A percentile compares a stretch with the other conserved stretches of the same genome.
Conservation (phyloP, 2,797 vertebrate species). For the Ceyx erithaca region DNA sequence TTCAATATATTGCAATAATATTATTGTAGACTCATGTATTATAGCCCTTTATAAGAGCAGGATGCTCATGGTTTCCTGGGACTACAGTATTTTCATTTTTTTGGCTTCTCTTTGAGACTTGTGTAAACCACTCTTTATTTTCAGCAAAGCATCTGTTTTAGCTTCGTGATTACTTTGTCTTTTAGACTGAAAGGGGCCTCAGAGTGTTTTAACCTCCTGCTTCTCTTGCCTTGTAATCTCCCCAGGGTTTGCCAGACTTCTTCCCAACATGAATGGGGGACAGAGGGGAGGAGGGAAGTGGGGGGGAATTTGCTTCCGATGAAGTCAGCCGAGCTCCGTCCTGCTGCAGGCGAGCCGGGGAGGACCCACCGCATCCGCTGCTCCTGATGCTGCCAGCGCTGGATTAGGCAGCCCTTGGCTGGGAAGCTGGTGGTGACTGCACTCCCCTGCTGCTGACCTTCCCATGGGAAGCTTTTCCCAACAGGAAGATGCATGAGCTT, state of each 20-base stretch:
- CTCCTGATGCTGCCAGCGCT: neutral
- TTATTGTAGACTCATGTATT: neutral
- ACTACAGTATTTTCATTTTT: neutral
- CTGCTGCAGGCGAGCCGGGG: neutral
- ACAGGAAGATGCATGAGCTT: neutral
- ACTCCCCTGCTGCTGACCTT: accelerated
- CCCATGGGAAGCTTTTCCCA: conserved; percentile 19
- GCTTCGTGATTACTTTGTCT: conserved; percentile 36
- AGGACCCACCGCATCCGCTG: neutral
- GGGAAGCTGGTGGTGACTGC: neutral
- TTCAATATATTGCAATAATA: conserved; percentile 3
- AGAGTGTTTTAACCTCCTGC: conserved; percentile 15
- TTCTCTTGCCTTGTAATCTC: conserved; percentile 53
- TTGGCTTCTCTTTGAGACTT: conserved; percentile 24
- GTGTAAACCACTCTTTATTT: conserved; percentile 45
- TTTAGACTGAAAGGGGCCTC: conserved; percentile 46
- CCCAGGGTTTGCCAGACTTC: conserved; percentile 43
- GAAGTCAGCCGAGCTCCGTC: neutral
- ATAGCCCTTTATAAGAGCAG: conserved; percentile 24
- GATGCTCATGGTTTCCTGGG: conserved; percentile 36
- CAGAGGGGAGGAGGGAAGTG: neutral
- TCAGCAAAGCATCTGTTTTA: conserved; percentile 58
- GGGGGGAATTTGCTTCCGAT: conserved; percentile 37
- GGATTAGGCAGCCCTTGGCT: neutral
- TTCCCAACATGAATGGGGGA: conserved; percentile 42